Evolutionary conservation across 1,140 invertebrate species (phyloP), one percentile per base, ranked within the genome.

Genomic region (Aleiodes sp.): DNA sequence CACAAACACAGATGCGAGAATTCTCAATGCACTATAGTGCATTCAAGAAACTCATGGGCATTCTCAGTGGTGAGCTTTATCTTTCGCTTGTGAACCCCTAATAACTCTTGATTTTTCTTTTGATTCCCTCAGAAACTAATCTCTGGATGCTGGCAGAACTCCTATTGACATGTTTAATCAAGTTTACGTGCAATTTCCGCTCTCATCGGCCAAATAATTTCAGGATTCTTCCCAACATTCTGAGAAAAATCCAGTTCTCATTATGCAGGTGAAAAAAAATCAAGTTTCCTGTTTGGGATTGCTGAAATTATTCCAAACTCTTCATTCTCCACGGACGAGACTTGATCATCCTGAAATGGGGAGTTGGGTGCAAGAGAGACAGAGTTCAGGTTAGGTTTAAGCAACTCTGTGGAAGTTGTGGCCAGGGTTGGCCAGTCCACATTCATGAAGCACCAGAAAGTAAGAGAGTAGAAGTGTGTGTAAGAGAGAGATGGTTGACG

Each of bases 321-420:
- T 67, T 70, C 67, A 61, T 56, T n/a, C 10, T 39, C 6, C 16
- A 26, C 63, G 65, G 67, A 77, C 74, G 52, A 80, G 73, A 82
- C 78, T 80, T 80, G 78, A 78, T 80, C 77, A 73, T 76, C 65
- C n/a, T n/a, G 56, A 70, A 26, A 41, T 29, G 29, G 61, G 4
- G 24, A 21, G 62, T 29, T 31, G 29, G 60, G 65, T 35, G n/a
- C n/a, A n/a, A n/a, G n/a, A n/a, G n/a, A n/a, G n/a, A n/a, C n/a
- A n/a, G 72, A 70, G 73, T 73, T 73, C 62, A 83, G 80, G 82
- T 82, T 84, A 83, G 82, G 82, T 86, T 86, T 86, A 85, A 85
- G 84, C 83, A 86, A 86, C 83, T 86, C 81, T 81, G 81, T 80
- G 77, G 81, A 85, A 85, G 83, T 85, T 85, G 83, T 75, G 80